These are phyloP conservation scores for Cliona cf. orientalis DNA, from an alignment of 37 sponge, comb jelly and placozoan genomes.

Conservation along the genomic window DNA sequence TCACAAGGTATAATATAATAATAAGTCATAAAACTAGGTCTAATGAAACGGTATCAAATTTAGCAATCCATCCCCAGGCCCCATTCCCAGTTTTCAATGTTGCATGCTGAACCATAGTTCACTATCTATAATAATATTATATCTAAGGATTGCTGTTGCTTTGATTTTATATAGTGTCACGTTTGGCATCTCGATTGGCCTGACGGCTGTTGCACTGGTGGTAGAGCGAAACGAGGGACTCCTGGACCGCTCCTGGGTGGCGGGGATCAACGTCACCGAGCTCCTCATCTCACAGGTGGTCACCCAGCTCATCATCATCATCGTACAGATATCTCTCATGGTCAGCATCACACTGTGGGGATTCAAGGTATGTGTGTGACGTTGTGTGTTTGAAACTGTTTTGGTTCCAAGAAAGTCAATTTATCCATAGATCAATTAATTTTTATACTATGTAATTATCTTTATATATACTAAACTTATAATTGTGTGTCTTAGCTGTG, in stretches of 20 bases:
- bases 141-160: no score
- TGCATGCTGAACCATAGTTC: no score
- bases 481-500: no score
- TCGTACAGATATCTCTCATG: slow-evolving; percentile 59
- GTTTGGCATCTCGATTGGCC: slow-evolving; percentile 83
- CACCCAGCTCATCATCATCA: slow-evolving; percentile 60
- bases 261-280: slow-evolving; percentile 77
- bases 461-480: no score
- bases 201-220: slow-evolving; percentile 80
- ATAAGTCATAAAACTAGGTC: no score
- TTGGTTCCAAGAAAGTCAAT: not conserved
- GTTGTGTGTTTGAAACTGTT: not conserved
- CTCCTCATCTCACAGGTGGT: slow-evolving; percentile 66
- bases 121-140: no score
- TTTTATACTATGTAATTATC: no score
- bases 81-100: no score
- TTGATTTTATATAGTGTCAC: slow-evolving; percentile 64
- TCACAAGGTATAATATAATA: slow-evolving; percentile 57
- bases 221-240: slow-evolving; percentile 86
- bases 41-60: no score
- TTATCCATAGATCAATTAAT: no score
- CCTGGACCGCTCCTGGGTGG: slow-evolving; percentile 82
- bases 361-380: slow-evolving; percentile 38
- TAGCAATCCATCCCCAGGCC: no score
- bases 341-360: slow-evolving; percentile 38